Percentiles rank a stretch among this genome's conserved stretches.
phyloP scores from a whole-genome alignment of 2,888 invertebrate species.

The Sesia bembeciformis region DNA sequence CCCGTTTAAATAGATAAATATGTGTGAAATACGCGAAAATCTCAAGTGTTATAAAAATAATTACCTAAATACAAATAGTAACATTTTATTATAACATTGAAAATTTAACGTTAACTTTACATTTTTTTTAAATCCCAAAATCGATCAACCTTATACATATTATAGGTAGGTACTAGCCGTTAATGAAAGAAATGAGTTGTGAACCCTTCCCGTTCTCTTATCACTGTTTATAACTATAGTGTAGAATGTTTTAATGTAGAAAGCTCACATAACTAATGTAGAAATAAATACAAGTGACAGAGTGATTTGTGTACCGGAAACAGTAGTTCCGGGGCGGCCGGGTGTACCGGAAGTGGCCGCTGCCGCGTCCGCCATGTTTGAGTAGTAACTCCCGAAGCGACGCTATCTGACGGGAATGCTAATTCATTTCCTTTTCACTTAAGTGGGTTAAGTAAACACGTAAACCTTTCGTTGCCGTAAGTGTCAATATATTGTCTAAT shows the following conservation, averaged over 20 bases:
- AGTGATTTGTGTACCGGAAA: slow-evolving; percentile 48
- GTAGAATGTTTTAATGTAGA: too few species aligned
- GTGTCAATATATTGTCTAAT: background rate
- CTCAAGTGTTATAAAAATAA: too few species aligned
- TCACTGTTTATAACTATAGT: background rate
- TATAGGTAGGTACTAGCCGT: too few species aligned
- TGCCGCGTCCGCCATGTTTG: slow-evolving; percentile 22
- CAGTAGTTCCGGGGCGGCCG: slow-evolving; percentile 35
- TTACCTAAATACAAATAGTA: too few species aligned
- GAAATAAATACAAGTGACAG: slow-evolving; percentile 32
- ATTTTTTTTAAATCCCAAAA: too few species aligned
- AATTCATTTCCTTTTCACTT: slow-evolving; percentile 28
- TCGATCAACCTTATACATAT: too few species aligned
- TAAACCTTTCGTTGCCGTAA: background rate
- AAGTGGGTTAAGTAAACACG: slow-evolving; percentile 19
- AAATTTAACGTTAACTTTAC: too few species aligned
- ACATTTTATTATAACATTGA: too few species aligned
- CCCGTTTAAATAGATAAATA: too few species aligned
- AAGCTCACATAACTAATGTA: background rate
- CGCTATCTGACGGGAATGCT: slow-evolving; percentile 43
- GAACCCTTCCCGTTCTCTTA: too few species aligned
- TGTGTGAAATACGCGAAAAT: too few species aligned
- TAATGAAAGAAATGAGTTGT: too few species aligned
- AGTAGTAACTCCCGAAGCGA: slow-evolving; percentile 19
- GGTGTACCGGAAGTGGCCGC: slow-evolving; percentile 38